Conservation (phyloP, 2,113 vertebrate genomes). For the Oenanthe oenanthe region DNA sequence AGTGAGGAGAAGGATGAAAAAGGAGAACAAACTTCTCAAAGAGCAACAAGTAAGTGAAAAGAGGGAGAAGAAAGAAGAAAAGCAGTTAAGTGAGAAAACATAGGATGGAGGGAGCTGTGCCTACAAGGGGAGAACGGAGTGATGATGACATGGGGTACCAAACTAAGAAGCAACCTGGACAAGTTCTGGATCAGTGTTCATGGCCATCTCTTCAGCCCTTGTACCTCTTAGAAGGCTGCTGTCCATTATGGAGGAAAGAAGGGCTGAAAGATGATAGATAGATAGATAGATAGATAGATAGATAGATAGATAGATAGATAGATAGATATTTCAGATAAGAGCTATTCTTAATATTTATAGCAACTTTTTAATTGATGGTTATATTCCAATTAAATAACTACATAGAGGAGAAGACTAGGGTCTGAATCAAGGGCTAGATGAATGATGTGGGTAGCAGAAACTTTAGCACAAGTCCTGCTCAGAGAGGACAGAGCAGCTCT, state of each 20-base stretch:
- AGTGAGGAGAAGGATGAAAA: background rate
- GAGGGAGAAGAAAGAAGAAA: background rate
- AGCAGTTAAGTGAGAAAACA: background rate
- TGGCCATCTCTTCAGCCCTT: background rate
- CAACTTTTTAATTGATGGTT: background rate
- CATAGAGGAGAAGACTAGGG: background rate
- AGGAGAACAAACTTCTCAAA: background rate
- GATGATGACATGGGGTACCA: background rate
- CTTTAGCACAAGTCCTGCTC: background rate
- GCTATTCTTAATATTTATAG: background rate
- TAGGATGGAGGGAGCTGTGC: background rate
- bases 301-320: no score
- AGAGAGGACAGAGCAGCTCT: background rate
- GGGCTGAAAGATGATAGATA: background rate
- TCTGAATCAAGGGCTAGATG: background rate
- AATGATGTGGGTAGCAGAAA: background rate
- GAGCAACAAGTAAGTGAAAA: background rate
- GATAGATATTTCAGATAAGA: background rate
- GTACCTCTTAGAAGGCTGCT: background rate
- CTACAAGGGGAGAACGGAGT: background rate
- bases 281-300: no score
- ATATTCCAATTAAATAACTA: background rate
- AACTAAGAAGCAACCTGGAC: background rate
- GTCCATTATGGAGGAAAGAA: background rate
- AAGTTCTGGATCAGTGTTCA: background rate